These are phyloP conservation scores for Neomorphus geoffroyi DNA, from an alignment of 2,797 vertebrate species.

Conservation along the genomic window DNA sequence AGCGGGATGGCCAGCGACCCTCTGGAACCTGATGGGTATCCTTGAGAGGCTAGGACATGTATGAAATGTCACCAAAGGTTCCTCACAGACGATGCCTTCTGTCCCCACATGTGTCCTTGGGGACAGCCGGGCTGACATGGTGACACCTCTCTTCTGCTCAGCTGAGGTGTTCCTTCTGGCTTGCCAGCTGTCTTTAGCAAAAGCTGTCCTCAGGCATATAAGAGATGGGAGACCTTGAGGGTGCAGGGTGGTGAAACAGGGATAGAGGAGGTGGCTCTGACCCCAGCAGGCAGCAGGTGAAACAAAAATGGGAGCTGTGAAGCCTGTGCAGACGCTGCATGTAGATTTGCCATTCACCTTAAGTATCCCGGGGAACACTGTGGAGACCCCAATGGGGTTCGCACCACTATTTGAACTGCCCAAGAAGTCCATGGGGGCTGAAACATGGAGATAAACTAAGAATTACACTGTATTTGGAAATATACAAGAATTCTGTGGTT, in stretches of 20 bases:
- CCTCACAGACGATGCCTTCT: neutral
- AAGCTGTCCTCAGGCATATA: neutral
- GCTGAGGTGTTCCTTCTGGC: accelerated
- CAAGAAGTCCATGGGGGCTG: neutral
- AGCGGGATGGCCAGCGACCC: accelerated
- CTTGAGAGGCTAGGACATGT: neutral
- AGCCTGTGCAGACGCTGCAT: neutral
- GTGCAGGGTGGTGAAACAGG: neutral
- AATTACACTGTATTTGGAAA: neutral
- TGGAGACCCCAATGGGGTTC: neutral
- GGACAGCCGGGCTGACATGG: neutral
- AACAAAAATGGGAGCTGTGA: neutral
- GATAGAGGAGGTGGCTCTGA: neutral
- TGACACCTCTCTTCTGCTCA: neutral
- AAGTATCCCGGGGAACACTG: accelerated
- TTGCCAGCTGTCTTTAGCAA: neutral
- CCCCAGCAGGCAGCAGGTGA: neutral
- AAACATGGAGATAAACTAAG: neutral
- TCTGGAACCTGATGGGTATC: neutral
- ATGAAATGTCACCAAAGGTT: neutral
- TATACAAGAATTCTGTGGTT: neutral
- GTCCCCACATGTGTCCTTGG: neutral
- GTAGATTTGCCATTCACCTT: neutral
- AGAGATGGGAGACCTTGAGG: neutral
- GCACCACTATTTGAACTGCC: neutral